Conservation (phyloP, 2,797 vertebrate species). For the Malurus splendens region DNA sequence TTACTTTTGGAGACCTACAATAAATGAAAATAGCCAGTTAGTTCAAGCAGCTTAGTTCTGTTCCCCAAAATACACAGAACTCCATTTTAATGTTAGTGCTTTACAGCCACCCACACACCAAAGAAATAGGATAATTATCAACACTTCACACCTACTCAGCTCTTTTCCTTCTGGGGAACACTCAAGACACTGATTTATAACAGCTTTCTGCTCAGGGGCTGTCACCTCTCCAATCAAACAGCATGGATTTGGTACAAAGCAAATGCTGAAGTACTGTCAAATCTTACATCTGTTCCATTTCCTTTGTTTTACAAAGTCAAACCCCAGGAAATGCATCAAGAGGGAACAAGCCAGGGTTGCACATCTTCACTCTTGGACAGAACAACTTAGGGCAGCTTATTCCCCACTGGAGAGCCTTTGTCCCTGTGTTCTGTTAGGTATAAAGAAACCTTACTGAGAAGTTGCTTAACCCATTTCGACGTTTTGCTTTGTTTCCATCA, state of each 20-base stretch:
- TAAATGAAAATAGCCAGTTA: neutral
- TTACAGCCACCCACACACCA: neutral
- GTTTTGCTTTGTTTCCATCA: neutral
- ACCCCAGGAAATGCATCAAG: neutral
- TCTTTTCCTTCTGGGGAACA: neutral
- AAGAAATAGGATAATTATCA: neutral
- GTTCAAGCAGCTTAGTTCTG: neutral
- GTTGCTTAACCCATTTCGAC: neutral
- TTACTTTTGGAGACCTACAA: slow-evolving; percentile 26
- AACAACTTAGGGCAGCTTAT: neutral
- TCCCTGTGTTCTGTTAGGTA: neutral
- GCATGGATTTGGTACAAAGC: neutral
- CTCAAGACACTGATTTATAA: neutral
- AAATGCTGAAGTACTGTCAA: neutral
- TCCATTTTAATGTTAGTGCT: neutral
- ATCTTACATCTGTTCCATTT: neutral
- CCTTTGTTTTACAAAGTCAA: neutral
- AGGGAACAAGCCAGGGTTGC: neutral
- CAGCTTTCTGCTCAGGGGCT: neutral
- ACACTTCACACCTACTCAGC: neutral
- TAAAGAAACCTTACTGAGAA: neutral
- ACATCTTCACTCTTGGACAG: neutral
- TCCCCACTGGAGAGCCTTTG: neutral
- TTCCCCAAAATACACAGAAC: neutral
- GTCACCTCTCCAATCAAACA: neutral